Evolutionary conservation across 1,140 invertebrate genomes (phyloP).

Genomic region (Zaprionus lachaisei): DNA sequence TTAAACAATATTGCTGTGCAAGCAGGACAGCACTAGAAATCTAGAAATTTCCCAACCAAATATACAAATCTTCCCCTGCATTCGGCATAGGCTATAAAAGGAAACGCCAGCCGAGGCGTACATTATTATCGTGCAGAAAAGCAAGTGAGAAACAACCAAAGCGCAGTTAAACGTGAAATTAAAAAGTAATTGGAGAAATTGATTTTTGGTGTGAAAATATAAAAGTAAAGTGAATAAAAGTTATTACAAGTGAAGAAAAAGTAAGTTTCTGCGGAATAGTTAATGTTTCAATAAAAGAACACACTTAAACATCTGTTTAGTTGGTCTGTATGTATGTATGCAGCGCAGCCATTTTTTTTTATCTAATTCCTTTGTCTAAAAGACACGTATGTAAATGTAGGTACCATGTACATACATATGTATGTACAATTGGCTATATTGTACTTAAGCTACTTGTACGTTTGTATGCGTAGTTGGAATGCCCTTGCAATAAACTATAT

Average conservation of each 20-base stretch:
- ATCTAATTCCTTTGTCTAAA: slow-evolving; percentile 16
- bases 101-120: background rate
- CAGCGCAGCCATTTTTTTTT: slow-evolving; percentile 27
- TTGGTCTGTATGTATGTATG: background rate
- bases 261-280: slow-evolving; percentile 17
- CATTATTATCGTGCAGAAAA: slow-evolving; percentile 9
- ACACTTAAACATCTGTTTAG: background rate
- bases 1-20: background rate
- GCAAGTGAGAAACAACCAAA: slow-evolving; percentile 10
- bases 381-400: background rate
- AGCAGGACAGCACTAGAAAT: slow-evolving; percentile 8
- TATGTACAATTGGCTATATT: background rate
- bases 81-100: slow-evolving; percentile 33
- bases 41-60: slow-evolving; percentile 3
- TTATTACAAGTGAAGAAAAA: slow-evolving; percentile 10
- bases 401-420: background rate
- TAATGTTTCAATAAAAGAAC: background rate
- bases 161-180: background rate
- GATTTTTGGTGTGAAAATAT: background rate
- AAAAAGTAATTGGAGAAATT: slow-evolving; percentile 24
- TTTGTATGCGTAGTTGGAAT: background rate
- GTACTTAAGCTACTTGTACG: background rate
- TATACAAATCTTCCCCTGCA: slow-evolving; percentile 21
- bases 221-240: slow-evolving; percentile 21
- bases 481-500: slow-evolving; percentile 10